phyloP scores from a whole-genome alignment of 2,888 invertebrate genomes.

The Notocelia uddmanniana region DNA sequence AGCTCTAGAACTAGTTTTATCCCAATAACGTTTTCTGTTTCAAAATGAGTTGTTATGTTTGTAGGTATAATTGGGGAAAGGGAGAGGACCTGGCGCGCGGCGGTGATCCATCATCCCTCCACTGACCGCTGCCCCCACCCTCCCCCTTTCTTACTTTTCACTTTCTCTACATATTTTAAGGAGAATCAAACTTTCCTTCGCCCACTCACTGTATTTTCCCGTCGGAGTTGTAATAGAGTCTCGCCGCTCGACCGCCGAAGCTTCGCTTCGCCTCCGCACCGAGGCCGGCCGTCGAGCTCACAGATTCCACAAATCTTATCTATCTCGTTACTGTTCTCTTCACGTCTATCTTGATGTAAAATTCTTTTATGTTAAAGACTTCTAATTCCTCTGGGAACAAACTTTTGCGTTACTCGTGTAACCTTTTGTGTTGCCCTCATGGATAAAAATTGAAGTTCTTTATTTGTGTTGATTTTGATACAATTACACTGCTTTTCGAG shows the following conservation, averaged over 20 bases:
- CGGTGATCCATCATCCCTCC: slow-evolving; percentile 85
- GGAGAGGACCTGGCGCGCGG: slow-evolving; percentile 70
- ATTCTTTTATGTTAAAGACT: slow-evolving; percentile 64
- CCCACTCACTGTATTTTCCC: slow-evolving; percentile 73
- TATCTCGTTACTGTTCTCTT: slow-evolving; percentile 70
- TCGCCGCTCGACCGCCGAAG: slow-evolving; percentile 54
- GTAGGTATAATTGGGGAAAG: slow-evolving; percentile 81
- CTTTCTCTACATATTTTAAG: slow-evolving; percentile 87
- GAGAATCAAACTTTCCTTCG: slow-evolving; percentile 83
- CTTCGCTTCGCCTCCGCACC: slow-evolving; percentile 15
- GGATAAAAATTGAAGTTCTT: slow-evolving; percentile 29
- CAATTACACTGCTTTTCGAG: slow-evolving; percentile 28
- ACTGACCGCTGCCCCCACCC: slow-evolving; percentile 77
- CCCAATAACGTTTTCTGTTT: slow-evolving; percentile 51
- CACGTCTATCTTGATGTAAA: slow-evolving; percentile 66
- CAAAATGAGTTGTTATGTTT: slow-evolving; percentile 70
- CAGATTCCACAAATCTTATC: slow-evolving; percentile 66
- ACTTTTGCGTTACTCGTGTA: slow-evolving; percentile 58
- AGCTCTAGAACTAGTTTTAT: slow-evolving; percentile 10
- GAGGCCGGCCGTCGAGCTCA: slow-evolving; percentile 9
- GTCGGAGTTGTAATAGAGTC: slow-evolving; percentile 71
- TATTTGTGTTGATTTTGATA: slow-evolving; percentile 41
- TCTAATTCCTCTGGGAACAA: slow-evolving; percentile 66
- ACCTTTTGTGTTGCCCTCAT: slow-evolving; percentile 45
- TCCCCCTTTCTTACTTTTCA: slow-evolving; percentile 82